Evolutionary conservation across 2,113 vertebrate genomes (phyloP).

Genomic region (Oryzias javanicus): DNA sequence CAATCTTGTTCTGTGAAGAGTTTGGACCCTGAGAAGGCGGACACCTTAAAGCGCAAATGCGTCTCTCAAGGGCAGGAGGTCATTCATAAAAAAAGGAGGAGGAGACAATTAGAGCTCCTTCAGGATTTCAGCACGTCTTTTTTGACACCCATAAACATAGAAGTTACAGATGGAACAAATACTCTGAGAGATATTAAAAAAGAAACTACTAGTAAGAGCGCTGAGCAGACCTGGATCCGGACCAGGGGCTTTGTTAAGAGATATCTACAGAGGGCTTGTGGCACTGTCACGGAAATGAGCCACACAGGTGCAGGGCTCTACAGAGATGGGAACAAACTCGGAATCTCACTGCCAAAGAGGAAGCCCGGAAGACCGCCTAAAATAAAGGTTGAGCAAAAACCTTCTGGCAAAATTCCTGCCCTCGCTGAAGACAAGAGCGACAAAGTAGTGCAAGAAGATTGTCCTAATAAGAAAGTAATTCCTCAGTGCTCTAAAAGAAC

Average conservation of each 20-base stretch:
- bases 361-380: slow-evolving; percentile 40
- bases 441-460: neutral
- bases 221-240: slow-evolving; percentile 6
- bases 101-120: too few species aligned
- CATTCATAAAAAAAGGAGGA: too few species aligned
- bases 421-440: neutral
- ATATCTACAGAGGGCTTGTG: neutral
- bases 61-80: too few species aligned
- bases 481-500: neutral
- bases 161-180: too few species aligned
- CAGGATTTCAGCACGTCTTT: too few species aligned
- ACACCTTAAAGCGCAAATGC: too few species aligned
- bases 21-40: too few species aligned
- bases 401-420: rapidly evolving
- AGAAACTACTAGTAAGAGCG: too few species aligned
- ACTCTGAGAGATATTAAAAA: too few species aligned
- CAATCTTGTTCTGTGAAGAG: too few species aligned
- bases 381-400: rapidly evolving
- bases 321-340: neutral
- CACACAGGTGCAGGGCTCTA: too few species aligned
- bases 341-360: neutral
- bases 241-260: slow-evolving; percentile 29
- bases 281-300: neutral
- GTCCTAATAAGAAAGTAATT: neutral
- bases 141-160: too few species aligned